Evolutionary conservation across 2,113 vertebrate genomes (phyloP), one percentile per base, ranked within the genome.

Genomic region (Amphiprion percula): DNA sequence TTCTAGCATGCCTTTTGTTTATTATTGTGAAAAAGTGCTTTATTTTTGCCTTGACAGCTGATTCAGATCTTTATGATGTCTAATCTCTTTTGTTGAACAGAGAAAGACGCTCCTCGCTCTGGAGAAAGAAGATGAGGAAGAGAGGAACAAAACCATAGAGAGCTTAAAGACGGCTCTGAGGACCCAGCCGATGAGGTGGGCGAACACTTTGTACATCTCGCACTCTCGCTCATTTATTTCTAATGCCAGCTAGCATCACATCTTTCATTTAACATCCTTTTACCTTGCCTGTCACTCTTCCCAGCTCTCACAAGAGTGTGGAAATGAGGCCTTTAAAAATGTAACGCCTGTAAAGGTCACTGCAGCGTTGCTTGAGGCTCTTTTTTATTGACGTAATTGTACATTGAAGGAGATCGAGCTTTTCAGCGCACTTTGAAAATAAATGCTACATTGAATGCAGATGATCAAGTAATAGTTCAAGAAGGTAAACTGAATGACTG

Each of bases 61-160:
- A 41, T 2, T 67, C 5, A 9, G 28, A 55, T 60, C 12, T 77
- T 76, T 4, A 77, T 66, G 30, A 17, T 65, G 50, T 67, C 74
- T 28, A n/a, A 53, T 63, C 23, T 63, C 23, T 56, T 71, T 44
- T 65, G 19, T 39, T 44, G 11, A 58, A n/a, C 92, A 99, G 98
- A 98, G 98, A 88, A 99, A 95, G 92, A 97, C 97, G 0, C 90
- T 99, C 77, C 95, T 98, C 2, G 97, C 97, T 62, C 93, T 99
- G 91, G 98, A 99, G 80, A 99, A 97, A 68, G 98, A 99, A 84
- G 98, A 99, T 0, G 97, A 98, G 79, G 97, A 99, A 71, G 98
- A 99, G 85, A 97, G 98, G 69, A 99, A 97, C 87, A 99, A 99
- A 95, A 99, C 97, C 19, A 97, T 99, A 0, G 98, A 99, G 90